Base-by-base conservation (phyloP, 30 jellyfish, hydroid and myxozoan genomes). In the Aurelia sp. region DNA sequence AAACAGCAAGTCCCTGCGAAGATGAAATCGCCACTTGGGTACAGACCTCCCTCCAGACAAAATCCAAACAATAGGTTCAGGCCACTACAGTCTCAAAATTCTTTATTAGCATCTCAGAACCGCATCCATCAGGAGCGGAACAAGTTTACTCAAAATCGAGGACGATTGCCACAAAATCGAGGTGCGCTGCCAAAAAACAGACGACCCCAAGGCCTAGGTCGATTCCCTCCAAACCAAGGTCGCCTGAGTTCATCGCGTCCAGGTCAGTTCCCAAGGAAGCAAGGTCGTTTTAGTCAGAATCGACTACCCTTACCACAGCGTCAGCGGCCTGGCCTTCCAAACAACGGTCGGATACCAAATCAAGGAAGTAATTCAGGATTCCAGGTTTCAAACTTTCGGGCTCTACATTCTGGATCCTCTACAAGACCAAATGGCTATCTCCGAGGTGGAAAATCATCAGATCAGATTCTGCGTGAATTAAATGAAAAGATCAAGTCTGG, bases 141-240 rank as follows among this genome's bases (percentile, higher is more conserved):
- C 3, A 19, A 30, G 8, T 18, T 9, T 33, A 7, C 71, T 19
- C 38, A 31, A 16, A 62, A 24, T 38, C 78, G 51, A 4, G 63
- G 79, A 41, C 77, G 62, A 22, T 30, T 77, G 21, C 67, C 78
- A 11, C 78, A 48, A 27, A 48, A 77, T 31, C 17, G 78, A 27
- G 62, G 63, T 13, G 66, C 21, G 0, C 21, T 41, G 27, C 61
- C 64, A 5, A 66, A 24, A 22, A 69, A 69, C 61, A 12, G 2
- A 44, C 55, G 55, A 44, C 55, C 55, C 55, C 55, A 44, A 44
- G 55, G 2, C 55, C 15, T 44, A 44, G 15, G 16, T 13, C 55
- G 55, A 44, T 44, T 44, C 55, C 55, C 55, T 44, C 55, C 8
- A 44, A 44, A 44, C 9, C 55, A 44, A 7, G 15, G 55, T 44